Percentiles rank a stretch among this genome's conserved stretches.
phyloP scores from a whole-genome alignment of 2,797 vertebrate species.

The Acestrorhynchus altus region DNA sequence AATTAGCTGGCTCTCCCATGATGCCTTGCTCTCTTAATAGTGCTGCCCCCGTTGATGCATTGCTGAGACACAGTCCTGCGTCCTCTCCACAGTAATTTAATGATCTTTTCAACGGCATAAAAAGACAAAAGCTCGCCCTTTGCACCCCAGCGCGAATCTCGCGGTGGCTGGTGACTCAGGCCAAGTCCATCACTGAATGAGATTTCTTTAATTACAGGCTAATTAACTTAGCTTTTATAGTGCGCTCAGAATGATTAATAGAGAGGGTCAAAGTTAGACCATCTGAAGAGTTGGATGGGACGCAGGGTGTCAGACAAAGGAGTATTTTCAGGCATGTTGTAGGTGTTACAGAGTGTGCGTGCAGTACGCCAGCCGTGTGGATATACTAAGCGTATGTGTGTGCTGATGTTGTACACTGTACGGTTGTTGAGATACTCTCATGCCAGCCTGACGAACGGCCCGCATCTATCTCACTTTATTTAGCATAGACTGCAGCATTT shows the following conservation, averaged over 20 bases:
- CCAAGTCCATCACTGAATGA: slow-evolving; percentile 2
- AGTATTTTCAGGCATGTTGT: not conserved
- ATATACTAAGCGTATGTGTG: slow-evolving; percentile 21
- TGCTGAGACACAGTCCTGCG: slow-evolving; percentile 3
- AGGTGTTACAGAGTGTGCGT: too few species aligned
- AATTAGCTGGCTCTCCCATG: slow-evolving; percentile 52
- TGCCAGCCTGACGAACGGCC: slow-evolving; percentile 58
- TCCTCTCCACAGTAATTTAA: slow-evolving; percentile 19
- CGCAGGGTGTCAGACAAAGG: not conserved
- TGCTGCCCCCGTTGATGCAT: slow-evolving; percentile 29
- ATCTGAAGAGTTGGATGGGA: not conserved
- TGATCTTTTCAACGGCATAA: slow-evolving; percentile 10
- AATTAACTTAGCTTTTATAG: slow-evolving; percentile 20
- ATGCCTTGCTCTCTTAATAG: slow-evolving; percentile 37
- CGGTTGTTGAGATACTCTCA: slow-evolving; percentile 29
- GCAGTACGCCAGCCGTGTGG: too few species aligned
- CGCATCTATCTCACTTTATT: slow-evolving; percentile 71
- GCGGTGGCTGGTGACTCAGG: not conserved
- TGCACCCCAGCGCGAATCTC: not conserved
- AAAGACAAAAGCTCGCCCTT: slow-evolving; percentile 23
- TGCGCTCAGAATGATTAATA: slow-evolving; percentile 3
- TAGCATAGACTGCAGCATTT: slow-evolving; percentile 56
- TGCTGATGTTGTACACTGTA: slow-evolving; percentile 33
- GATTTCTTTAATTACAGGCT: slow-evolving; percentile 23
- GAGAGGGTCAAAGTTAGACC: not conserved